Evolutionary conservation across 2,888 invertebrate species (phyloP).

Genomic region (Lomographa bimaculata): DNA sequence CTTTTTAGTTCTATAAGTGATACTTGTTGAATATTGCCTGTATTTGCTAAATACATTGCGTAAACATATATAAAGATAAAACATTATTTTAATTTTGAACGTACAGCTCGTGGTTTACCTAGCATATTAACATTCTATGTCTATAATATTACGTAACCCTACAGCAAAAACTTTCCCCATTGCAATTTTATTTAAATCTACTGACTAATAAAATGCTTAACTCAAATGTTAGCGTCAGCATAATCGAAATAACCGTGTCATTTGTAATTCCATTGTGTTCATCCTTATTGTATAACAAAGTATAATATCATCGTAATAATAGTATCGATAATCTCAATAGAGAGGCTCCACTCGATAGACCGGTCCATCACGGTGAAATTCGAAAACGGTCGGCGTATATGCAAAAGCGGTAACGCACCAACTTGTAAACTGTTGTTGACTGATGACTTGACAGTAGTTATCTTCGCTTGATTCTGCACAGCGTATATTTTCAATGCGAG

Average conservation of each 20-base stretch:
- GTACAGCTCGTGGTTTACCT: too few relatives aligned
- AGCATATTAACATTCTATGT: too few relatives aligned
- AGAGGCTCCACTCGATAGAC: conserved; percentile 37
- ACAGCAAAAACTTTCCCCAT: conserved; percentile 5
- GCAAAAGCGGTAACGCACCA: conserved; percentile 36
- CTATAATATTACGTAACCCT: too few relatives aligned
- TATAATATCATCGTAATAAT: too few relatives aligned
- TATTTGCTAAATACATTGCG: too few relatives aligned
- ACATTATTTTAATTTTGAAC: too few relatives aligned
- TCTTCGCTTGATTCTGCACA: neutral
- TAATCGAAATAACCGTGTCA: conserved; percentile 16
- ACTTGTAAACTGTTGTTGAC: conserved; percentile 1
- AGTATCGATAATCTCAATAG: conserved; percentile 30
- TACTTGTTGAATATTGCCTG: too few relatives aligned
- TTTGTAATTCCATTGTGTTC: conserved; percentile 31
- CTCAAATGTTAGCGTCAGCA: conserved; percentile 7
- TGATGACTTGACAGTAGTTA: conserved; percentile 4
- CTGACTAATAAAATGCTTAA: conserved; percentile 2
- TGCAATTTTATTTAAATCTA: conserved; percentile 3
- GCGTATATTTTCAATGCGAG: too few relatives aligned
- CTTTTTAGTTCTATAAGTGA: too few relatives aligned
- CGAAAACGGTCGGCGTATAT: conserved; percentile 47
- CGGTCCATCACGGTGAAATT: conserved; percentile 65
- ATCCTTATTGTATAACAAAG: conserved; percentile 19
- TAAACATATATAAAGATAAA: too few relatives aligned